Evolutionary conservation across 2,113 vertebrate genomes (phyloP).

Genomic region (Callopanchax toddi): DNA sequence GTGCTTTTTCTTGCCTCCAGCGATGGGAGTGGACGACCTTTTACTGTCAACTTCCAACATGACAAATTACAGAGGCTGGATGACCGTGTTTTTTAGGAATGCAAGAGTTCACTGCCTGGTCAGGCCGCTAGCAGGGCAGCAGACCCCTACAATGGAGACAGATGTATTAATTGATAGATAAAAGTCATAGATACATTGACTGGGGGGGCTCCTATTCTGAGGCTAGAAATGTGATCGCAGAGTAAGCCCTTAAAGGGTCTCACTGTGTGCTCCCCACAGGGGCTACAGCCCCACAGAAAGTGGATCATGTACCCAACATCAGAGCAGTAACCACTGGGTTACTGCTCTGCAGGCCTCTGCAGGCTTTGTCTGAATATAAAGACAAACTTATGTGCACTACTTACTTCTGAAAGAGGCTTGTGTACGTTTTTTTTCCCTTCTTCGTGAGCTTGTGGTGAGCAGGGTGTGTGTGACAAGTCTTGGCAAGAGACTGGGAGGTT

Average conservation of each 20-base stretch:
- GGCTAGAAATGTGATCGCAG: slow-evolving; percentile 67
- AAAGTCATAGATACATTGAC: slow-evolving; percentile 76
- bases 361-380: slow-evolving; percentile 60
- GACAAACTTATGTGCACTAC: slow-evolving; percentile 56
- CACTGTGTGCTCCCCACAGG: slow-evolving; percentile 45
- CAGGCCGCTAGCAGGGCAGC: slow-evolving; percentile 79
- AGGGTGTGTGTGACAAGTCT: slow-evolving; percentile 61
- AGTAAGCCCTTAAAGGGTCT: slow-evolving; percentile 60
- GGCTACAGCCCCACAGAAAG: slow-evolving; percentile 52
- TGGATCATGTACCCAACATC: slow-evolving; percentile 63
- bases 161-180: slow-evolving; percentile 85
- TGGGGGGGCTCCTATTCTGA: slow-evolving; percentile 59
- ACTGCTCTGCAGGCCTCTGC: slow-evolving; percentile 43
- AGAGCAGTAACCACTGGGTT: slow-evolving; percentile 47
- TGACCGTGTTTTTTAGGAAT: slow-evolving; percentile 85
- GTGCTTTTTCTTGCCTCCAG: slow-evolving; percentile 81
- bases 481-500: slow-evolving; percentile 51
- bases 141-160: slow-evolving; percentile 78
- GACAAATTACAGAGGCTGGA: slow-evolving; percentile 83
- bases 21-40: slow-evolving; percentile 85
- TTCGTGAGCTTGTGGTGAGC: slow-evolving; percentile 33
- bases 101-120: slow-evolving; percentile 83
- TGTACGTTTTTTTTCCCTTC: slow-evolving; percentile 19
- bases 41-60: slow-evolving; percentile 85
- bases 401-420: slow-evolving; percentile 30